Evolutionary conservation across 2,888 invertebrate genomes (phyloP).

Genomic region (Caradrina clavipalpis): DNA sequence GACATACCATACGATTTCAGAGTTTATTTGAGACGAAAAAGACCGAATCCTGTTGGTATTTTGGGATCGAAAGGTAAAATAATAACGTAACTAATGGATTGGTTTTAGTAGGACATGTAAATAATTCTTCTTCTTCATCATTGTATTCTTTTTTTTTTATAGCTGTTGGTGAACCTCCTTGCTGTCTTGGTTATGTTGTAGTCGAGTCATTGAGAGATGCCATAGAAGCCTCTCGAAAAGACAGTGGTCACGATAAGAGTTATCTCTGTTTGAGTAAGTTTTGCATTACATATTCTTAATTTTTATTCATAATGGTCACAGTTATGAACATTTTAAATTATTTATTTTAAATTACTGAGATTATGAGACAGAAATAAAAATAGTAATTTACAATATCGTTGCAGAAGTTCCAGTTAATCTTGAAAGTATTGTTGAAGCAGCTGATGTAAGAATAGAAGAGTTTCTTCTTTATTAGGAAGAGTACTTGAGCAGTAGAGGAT

Average conservation of each 20-base stretch:
- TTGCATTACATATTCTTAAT: not conserved
- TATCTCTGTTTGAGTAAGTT: slow-evolving; percentile 70
- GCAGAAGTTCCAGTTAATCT: slow-evolving; percentile 75
- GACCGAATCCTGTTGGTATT: slow-evolving; percentile 74
- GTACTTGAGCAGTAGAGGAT: not conserved
- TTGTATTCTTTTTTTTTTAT: slow-evolving; percentile 19
- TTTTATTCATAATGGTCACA: not conserved
- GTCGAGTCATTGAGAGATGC: slow-evolving; percentile 72
- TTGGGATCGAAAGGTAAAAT: slow-evolving; percentile 75
- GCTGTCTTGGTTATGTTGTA: slow-evolving; percentile 68
- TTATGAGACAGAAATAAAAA: not conserved
- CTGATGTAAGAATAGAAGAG: slow-evolving; percentile 72
- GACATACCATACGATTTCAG: slow-evolving; percentile 76
- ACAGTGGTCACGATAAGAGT: slow-evolving; percentile 66
- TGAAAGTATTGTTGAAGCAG: slow-evolving; percentile 70
- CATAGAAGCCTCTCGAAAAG: slow-evolving; percentile 66
- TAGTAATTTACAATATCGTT: slow-evolving; percentile 26
- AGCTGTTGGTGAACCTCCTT: slow-evolving; percentile 73
- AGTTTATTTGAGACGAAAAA: slow-evolving; percentile 68
- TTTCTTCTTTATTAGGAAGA: slow-evolving; percentile 66
- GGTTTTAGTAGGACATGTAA: too few species aligned
- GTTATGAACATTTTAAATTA: too few species aligned
- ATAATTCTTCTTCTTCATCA: not conserved
- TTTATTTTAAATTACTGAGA: too few species aligned
- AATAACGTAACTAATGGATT: too few species aligned